Percentiles rank a stretch among this genome's conserved stretches.
These are phyloP conservation scores for Venturia canescens DNA, from an alignment of 1,140 invertebrate genomes.

Conservation along the genomic window DNA sequence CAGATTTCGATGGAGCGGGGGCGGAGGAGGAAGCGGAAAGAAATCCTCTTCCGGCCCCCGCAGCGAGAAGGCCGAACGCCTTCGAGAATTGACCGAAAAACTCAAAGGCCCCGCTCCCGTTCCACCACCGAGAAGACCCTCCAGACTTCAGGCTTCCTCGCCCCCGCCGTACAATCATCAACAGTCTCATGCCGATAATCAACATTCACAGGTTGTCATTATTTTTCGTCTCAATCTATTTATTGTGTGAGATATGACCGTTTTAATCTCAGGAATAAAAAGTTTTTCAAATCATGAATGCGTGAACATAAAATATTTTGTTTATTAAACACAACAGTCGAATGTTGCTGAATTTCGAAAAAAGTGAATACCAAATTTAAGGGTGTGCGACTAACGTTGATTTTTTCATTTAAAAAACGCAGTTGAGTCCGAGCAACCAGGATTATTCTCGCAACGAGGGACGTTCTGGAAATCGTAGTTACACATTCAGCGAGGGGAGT, in stretches of 20 bases:
- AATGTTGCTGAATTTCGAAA: too few species aligned
- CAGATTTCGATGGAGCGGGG: conserved; percentile 85
- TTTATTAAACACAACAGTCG: too few species aligned
- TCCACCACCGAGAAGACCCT: conserved; percentile 70
- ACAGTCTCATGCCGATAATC: conserved; percentile 52
- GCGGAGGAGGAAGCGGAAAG: conserved; percentile 70
- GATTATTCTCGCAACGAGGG: conserved; percentile 44
- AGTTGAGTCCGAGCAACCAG: conserved; percentile 22
- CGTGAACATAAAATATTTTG: too few species aligned
- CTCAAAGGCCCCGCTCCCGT: conserved; percentile 78
- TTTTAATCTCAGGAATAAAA: too few species aligned
- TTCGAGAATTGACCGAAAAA: conserved; percentile 87
- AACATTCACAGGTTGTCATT: conserved; percentile 38
- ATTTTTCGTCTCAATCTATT: not conserved
- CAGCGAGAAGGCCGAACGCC: conserved; percentile 82
- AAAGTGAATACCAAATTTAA: not conserved
- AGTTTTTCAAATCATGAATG: too few species aligned
- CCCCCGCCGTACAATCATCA: conserved; percentile 63
- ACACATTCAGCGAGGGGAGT: conserved; percentile 66
- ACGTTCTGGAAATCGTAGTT: conserved; percentile 61
- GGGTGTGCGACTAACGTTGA: not conserved
- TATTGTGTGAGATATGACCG: too few species aligned
- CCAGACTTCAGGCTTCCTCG: conserved; percentile 71
- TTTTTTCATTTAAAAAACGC: not conserved
- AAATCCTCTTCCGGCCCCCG: conserved; percentile 75